Evolutionary conservation across 2,888 invertebrate genomes (phyloP).

Genomic region (Chrysolina oricalcia): DNA sequence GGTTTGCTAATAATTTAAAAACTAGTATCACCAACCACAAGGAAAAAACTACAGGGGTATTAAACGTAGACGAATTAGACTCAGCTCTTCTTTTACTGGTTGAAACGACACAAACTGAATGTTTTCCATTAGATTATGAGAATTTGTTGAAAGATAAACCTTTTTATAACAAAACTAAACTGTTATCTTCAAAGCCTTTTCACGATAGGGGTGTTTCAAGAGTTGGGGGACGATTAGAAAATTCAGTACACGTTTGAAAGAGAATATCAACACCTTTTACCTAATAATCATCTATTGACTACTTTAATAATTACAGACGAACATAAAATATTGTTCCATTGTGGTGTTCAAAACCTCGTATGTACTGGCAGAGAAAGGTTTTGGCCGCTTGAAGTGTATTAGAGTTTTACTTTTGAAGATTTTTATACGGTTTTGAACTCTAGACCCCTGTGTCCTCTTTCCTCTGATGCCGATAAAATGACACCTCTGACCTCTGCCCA

Average conservation of each 20-base stretch:
- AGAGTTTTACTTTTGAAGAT: too few species aligned
- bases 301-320: conserved; percentile 43
- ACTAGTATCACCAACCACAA: background rate
- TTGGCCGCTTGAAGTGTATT: conserved; percentile 58
- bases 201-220: conserved; percentile 28
- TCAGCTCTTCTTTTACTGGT: conserved; percentile 5
- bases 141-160: conserved; percentile 4
- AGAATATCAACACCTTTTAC: conserved; percentile 37
- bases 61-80: conserved; percentile 29
- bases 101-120: conserved; percentile 32
- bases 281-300: conserved; percentile 43
- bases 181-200: conserved; percentile 40
- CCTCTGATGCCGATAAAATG: too few species aligned
- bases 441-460: too few species aligned
- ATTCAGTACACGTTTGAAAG: conserved; percentile 36
- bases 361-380: conserved; percentile 50
- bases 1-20: background rate
- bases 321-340: conserved; percentile 45
- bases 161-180: conserved; percentile 25
- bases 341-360: conserved; percentile 45
- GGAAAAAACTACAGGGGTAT: conserved; percentile 1
- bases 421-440: too few species aligned
- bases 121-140: conserved; percentile 29
- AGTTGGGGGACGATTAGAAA: conserved; percentile 41
- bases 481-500: conserved; percentile 51